Base-by-base conservation (phyloP, 2,888 invertebrate genomes). In the Catocala nupta region DNA sequence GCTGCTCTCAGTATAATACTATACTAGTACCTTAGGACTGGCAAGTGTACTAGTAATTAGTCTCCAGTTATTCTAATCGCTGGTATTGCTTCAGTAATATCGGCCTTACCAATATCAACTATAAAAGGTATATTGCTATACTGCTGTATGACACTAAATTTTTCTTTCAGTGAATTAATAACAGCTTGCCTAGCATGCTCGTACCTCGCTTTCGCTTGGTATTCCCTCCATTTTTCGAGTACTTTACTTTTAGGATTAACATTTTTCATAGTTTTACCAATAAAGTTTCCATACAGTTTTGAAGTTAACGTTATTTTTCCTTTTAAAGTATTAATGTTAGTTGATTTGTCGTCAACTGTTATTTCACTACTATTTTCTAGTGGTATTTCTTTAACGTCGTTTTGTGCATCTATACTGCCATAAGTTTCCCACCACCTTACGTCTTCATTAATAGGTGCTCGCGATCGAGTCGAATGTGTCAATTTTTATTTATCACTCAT, bases 141-240 rank as follows among this genome's bases (percentile, higher is more conserved):
- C 61, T 70, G 74, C 57, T 75, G 67, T 55, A 65, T 70, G 58
- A 73, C 71, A 65, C 77, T 72, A 76, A 90, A 90, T 88, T 92
- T 93, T 82, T 88, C 86, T 84, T 91, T 93, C 80, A 93, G 84
- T 79, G 91, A 90, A 85, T 90, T 90, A 84, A 93, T 92, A 82
- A 93, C 86, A 48, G 90, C 89, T 74, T 81, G 85, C 77, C 86
- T 90, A 55, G 91, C 89, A 80, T 85, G 87, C 77, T 92, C 91
- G 75, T 89, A 90, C 75, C 82, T 87, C 58, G 81, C 81, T 83
- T 83, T 90, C 39, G 87, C 82, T 82, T 87, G 89, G 55, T 83
- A 83, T 82, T 91, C 90, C 80, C 84, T 89, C 90, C 90, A 92
- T 86, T 90, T 92, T 78, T 85, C 88, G 53, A 92, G 80, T 70